Evolutionary conservation across 2,888 invertebrate species (phyloP), one percentile per base, ranked within the genome.

Genomic region (Agelastica alni): DNA sequence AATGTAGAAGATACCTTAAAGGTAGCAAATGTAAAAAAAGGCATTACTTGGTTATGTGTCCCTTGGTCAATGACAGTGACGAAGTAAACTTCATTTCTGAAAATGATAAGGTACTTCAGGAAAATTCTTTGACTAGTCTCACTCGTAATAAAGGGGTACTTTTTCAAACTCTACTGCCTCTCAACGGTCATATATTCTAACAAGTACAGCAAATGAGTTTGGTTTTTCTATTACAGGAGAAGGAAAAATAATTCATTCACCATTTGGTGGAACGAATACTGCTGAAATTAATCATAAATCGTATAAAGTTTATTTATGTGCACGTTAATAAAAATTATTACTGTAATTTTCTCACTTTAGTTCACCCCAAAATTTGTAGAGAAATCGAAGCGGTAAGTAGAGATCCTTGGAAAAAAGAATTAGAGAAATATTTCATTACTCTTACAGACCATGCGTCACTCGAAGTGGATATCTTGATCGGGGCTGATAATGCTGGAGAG

Each of bases 401-500:
- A 36, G 58, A 56, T 18, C 36, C 52, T 9, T 64, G 61, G 60
- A 28, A 47, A 10, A 9, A 47, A 5, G 56, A 62, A n/a, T 46
- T 43, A 20, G 54, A 58, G 16, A 10, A 16, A n/a, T 22, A 61
- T 3, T 41, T 20, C 17, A 61, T 61, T 46, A 28, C 26, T 12
- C 7, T 36, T 42, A 54, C 55, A 6, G n/a, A n/a, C n/a, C n/a
- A n/a, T n/a, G n/a, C n/a, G n/a, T n/a, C n/a, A n/a, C n/a, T n/a
- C n/a, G 20, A 56, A 0, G 60, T 68, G 10, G 54, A 60, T 13
- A 26, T 68, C 16, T 45, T 64, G 5, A 66, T 69, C 9, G 68
- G 66, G 10, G 61, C 65, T 1, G 68, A 67, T 56, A 42, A 64
- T n/a, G 53, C 57, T 3, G 68, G 64, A 4, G 64, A 65, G 59